These are phyloP conservation scores for Psix sp. DNA, from an alignment of 1,140 invertebrate species.

Conservation along the genomic window DNA sequence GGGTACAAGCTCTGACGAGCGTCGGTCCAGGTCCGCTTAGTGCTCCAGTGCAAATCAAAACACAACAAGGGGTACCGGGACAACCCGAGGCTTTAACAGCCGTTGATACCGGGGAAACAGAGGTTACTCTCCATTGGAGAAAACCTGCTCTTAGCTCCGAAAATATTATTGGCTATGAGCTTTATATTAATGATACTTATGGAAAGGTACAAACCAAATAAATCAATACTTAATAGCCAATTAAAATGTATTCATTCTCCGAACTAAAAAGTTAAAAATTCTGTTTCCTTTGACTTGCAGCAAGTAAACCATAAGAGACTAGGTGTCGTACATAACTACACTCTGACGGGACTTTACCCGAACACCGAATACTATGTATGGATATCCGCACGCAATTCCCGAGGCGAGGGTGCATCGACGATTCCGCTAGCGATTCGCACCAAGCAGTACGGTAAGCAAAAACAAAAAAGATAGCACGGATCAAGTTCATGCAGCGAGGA, in stretches of 20 bases:
- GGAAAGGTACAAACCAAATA: constrained; percentile 81
- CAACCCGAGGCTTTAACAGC: constrained; percentile 93
- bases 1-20: constrained; percentile 93
- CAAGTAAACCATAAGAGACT: constrained; percentile 84
- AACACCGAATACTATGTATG: constrained; percentile 98
- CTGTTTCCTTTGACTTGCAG: constrained; percentile 64
- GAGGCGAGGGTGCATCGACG: constrained; percentile 95
- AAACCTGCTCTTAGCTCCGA: constrained; percentile 92
- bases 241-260: neutral
- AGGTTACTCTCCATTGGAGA: constrained; percentile 92
- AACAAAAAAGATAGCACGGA: constrained; percentile 56
- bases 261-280: neutral
- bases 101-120: constrained; percentile 88
- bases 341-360: constrained; percentile 91
- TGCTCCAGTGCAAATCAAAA: constrained; percentile 95
- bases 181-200: constrained; percentile 98
- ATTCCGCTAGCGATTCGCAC: constrained; percentile 95
- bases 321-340: constrained; percentile 89
- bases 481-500: constrained; percentile 74
- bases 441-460: constrained; percentile 96
- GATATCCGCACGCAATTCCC: constrained; percentile 92
- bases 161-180: constrained; percentile 94
- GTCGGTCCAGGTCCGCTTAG: constrained; percentile 94
- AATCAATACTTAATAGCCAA: too few species aligned
- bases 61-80: constrained; percentile 96